These are phyloP conservation scores for Salvator merianae DNA, from an alignment of 2,113 vertebrate genomes.

Conservation along the genomic window DNA sequence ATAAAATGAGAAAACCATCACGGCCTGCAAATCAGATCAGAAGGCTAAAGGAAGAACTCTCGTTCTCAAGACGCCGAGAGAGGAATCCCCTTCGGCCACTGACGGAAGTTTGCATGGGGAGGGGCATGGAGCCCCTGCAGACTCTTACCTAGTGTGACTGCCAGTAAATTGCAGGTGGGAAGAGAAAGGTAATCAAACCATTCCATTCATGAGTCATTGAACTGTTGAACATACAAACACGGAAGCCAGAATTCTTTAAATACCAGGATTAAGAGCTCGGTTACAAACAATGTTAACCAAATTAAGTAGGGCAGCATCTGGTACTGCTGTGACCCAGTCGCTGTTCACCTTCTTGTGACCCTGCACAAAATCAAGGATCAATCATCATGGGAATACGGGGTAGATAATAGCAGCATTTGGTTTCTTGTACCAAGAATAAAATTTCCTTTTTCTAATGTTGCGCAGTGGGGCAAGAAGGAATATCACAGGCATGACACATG, in stretches of 20 bases:
- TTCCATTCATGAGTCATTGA: accelerated
- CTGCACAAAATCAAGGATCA: not conserved
- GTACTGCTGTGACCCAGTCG: no score
- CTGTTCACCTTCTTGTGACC: no score
- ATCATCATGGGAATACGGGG: not conserved
- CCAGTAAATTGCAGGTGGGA: not conserved
- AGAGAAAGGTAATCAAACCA: accelerated
- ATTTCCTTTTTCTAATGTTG: not conserved
- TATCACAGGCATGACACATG: not conserved
- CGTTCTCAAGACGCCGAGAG: not conserved
- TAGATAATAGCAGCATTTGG: not conserved
- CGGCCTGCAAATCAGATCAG: constrained; percentile 64
- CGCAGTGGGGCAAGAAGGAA: not conserved
- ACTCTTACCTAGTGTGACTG: not conserved
- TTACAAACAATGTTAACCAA: not conserved
- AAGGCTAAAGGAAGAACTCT: constrained; percentile 16
- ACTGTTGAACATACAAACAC: not conserved
- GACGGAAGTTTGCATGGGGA: no score
- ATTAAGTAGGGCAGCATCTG: not conserved
- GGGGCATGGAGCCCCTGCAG: accelerated
- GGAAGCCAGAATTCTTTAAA: not conserved
- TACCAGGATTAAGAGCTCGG: accelerated
- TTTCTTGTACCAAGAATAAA: not conserved
- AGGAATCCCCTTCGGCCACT: not conserved
- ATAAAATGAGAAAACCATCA: constrained; percentile 54